phyloP scores from a whole-genome alignment of 1,140 invertebrate species.

The Apis dorsata region DNA sequence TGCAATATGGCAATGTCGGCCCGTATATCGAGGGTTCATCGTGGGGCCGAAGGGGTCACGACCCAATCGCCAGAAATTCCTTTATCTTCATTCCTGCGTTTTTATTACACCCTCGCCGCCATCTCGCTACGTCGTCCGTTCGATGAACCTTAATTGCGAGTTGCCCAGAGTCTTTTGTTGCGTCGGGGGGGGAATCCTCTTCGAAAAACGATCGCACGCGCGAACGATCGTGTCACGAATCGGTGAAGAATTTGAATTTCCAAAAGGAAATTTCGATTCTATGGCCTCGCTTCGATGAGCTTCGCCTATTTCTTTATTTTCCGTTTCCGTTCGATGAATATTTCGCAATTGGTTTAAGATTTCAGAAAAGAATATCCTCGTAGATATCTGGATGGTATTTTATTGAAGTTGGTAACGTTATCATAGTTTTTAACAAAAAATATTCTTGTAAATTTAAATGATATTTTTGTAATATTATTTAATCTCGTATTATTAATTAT shows the following conservation, averaged over 20 bases:
- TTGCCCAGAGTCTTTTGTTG: slow-evolving; percentile 37
- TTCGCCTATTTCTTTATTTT: background rate
- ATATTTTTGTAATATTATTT: background rate
- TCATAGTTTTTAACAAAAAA: background rate
- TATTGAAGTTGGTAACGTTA: no score
- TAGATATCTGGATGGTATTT: no score
- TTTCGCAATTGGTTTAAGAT: no score
- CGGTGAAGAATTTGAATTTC: background rate
- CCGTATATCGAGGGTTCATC: slow-evolving; percentile 55
- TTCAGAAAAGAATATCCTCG: no score
- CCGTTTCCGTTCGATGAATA: no score
- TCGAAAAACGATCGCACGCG: slow-evolving; percentile 13
- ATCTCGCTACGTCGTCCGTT: slow-evolving; percentile 37
- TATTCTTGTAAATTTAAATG: background rate
- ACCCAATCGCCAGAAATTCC: slow-evolving; percentile 59
- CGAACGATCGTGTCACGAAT: slow-evolving; percentile 4
- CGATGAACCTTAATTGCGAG: slow-evolving; percentile 55
- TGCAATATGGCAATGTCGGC: slow-evolving; percentile 48
- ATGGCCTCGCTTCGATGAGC: no score
- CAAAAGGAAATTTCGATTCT: background rate
- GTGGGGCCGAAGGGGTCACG: slow-evolving; percentile 42
- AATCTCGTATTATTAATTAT: background rate
- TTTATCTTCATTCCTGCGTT: slow-evolving; percentile 58
- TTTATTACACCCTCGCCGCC: slow-evolving; percentile 56
- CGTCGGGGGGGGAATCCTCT: slow-evolving; percentile 4